Base-by-base conservation (phyloP, 2,113 vertebrate genomes). In the Uria aalge region DNA sequence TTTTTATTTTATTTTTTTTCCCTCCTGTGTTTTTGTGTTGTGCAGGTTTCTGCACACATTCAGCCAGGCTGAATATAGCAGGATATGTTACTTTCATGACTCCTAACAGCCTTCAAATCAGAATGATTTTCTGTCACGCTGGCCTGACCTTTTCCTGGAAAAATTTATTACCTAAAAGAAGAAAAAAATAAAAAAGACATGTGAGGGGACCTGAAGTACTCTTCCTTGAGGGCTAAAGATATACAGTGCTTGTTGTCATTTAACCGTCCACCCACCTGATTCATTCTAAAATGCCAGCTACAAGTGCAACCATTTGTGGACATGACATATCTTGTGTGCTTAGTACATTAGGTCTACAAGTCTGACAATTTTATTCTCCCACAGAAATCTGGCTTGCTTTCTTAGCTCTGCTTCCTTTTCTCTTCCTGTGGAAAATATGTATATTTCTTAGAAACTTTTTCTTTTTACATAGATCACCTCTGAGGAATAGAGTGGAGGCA, bases 121-220 rank as follows among this genome's bases (percentile, higher is more conserved):
- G 82, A 97, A 95, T 81, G 89, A 96, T 96, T 97, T 97, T 97
- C 93, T 97, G 94, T 95, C 80, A 90, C 24, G 4, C 43, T 96
- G 57, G 34, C 66, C 82, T 96, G 94, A 96, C 92, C 93, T 95
- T 97, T 96, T 75, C 74, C 22, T 71, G 57, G 43, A 80, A 92
- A 92, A 81, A 91, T 30, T 53, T 94, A 94, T 92, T 95, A 76
- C 85, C 67, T 94, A 43, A 95, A 96, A 95, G 53, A 57, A 86
- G 71, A 14, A 56, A 9, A 52, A 80, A 12, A 77, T 12, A 52
- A n/a, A 57, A n/a, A 57, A 69, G 64, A 72, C 38, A 21, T 8
- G 11, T 94, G 56, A 79, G 72, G 52, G 85, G 34, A 85, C 72
- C 56, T 79, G 11, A 89, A 86, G 74, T 75, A 55, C 34, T 75